Evolutionary conservation across 2,888 invertebrate genomes (phyloP).

Genomic region (Orgyia antiqua): DNA sequence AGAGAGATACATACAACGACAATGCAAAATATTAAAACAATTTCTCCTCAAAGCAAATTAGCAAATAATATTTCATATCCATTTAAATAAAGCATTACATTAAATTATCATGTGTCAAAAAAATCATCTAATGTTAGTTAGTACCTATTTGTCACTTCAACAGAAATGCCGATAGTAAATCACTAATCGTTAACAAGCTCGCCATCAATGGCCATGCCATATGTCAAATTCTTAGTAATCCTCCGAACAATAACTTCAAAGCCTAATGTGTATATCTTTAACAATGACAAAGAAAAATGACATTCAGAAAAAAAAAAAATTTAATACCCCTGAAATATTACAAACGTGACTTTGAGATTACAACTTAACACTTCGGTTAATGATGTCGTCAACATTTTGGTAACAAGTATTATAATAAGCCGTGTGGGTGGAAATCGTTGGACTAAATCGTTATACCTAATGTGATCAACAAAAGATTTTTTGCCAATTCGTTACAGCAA

Average conservation of each 20-base stretch:
- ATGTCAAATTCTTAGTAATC: constrained; percentile 15
- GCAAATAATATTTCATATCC: too few relatives aligned
- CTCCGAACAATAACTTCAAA: constrained; percentile 15
- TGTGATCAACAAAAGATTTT: constrained; percentile 10
- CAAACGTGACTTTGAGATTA: constrained; percentile 41
- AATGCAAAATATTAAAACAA: too few relatives aligned
- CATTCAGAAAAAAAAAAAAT: constrained; percentile 18
- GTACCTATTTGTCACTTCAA: background rate
- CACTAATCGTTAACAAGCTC: constrained; percentile 7
- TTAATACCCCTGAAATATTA: constrained; percentile 36
- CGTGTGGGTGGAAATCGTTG: constrained; percentile 20
- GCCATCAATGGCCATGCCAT: constrained; percentile 5
- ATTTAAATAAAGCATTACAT: too few relatives aligned
- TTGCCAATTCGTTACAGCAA: constrained; percentile 6
- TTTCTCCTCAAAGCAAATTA: too few relatives aligned
- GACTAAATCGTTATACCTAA: constrained; percentile 15
- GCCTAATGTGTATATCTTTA: constrained; percentile 5
- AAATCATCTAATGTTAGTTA: too few relatives aligned
- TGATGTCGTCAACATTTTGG: constrained; percentile 19
- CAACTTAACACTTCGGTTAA: constrained; percentile 20
- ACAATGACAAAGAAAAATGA: constrained; percentile 8
- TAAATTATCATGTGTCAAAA: too few relatives aligned
- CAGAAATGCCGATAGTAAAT: constrained; percentile 8
- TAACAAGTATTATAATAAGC: constrained; percentile 8
- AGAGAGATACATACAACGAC: too few relatives aligned